Evolutionary conservation across 2,113 vertebrate species (phyloP).

Genomic region (Felis chaus): DNA sequence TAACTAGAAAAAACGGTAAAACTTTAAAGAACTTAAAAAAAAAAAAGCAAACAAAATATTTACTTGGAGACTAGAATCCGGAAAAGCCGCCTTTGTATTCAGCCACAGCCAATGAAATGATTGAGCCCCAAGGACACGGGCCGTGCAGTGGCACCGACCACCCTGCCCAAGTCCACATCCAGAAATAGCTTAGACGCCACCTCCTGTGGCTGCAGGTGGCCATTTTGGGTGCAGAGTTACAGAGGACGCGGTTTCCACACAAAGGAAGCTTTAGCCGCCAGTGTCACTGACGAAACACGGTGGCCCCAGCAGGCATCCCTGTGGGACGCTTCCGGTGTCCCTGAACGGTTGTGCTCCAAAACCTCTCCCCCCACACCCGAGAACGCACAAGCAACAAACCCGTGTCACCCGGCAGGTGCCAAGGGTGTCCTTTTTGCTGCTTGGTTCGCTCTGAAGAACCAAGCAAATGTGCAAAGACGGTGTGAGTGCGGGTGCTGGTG

Average conservation of each 20-base stretch:
- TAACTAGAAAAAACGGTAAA: not conserved
- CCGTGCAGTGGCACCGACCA: no score
- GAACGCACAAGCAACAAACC: no score
- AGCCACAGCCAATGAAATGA: not conserved
- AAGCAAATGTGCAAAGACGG: not conserved
- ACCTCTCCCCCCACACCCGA: no score
- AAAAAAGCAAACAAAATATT: not conserved
- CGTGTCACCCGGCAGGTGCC: rapidly evolving
- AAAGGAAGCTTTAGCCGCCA: not conserved
- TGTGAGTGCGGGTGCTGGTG: not conserved
- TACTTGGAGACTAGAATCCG: not conserved
- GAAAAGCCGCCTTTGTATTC: not conserved
- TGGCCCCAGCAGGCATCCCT: not conserved
- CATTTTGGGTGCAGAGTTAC: rapidly evolving
- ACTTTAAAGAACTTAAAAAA: not conserved
- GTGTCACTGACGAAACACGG: rapidly evolving
- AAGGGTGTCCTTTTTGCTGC: not conserved
- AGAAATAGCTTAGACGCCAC: not conserved
- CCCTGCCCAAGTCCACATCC: not conserved
- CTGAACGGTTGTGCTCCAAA: rapidly evolving
- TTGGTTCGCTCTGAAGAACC: not conserved
- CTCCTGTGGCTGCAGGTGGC: rapidly evolving
- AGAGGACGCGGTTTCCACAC: not conserved
- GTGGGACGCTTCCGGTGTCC: not conserved
- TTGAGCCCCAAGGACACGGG: not conserved